Base-by-base conservation (phyloP, 30 jellyfish, hydroid and myxozoan genomes). In the Pelagia noctiluca region DNA sequence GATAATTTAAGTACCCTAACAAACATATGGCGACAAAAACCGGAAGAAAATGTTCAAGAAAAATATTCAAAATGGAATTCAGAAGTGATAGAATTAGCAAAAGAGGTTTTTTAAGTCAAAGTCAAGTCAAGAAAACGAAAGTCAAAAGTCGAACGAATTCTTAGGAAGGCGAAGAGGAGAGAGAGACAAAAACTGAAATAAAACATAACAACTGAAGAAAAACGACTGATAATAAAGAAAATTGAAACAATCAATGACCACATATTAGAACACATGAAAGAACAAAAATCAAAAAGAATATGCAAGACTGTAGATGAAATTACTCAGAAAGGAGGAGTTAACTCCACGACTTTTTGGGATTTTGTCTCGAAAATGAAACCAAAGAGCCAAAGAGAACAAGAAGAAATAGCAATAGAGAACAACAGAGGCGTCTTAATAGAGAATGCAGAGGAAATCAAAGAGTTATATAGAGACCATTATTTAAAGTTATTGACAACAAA, bases 391-490 rank as follows among this genome's bases (percentile, higher is more conserved):
- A 61, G 13, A 32, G 34, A 70, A 70, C 35, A 70, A 23, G 68
- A 36, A 35, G 23, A n/a, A 70, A 70, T 46, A 70, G 83, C 68
- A 70, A 70, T 70, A 74, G 35, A 35, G 74, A 46, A 70, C 68
- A 70, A 70, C 31, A 23, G 74, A 18, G 74, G 83, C 35, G 28
- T 35, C 22, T 4, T 70, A 23, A 31, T 8, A 70, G 68, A 36
- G 35, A 18, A 31, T 2, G 68, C 74, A 28, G 35, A 70, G 8
- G 74, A 35, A 28, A 29, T 70, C 3, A 70, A 70, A 49, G 16
- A 23, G 18, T 5, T 29, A 23, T 23, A 3, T 29, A 29, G 48
- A 18, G 48, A 63, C 49, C 48, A 18, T 29, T 63, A 75, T 46
- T n/a, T 5, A 75, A 23, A 75, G 37, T n/a, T 34, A 48, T 25